Conservation (phyloP, 2,113 vertebrate genomes). For the Syngnathus typhle region DNA sequence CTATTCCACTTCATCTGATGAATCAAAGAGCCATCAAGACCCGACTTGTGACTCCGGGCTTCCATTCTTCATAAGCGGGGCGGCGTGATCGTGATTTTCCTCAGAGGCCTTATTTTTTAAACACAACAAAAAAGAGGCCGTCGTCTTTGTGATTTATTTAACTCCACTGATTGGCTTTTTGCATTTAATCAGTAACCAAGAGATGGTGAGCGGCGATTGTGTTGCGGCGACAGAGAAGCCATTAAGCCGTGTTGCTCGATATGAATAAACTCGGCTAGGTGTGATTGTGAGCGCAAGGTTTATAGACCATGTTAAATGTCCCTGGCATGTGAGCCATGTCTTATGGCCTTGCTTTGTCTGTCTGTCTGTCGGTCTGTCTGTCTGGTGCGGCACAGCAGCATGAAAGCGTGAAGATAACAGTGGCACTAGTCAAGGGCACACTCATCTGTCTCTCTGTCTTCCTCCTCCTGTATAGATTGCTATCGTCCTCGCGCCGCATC, state of each 20-base stretch:
- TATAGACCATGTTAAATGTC: constrained; percentile 52
- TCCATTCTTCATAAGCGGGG: constrained; percentile 37
- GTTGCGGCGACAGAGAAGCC: constrained; percentile 32
- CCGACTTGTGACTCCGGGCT: constrained; percentile 21
- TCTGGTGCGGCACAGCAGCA: constrained; percentile 38
- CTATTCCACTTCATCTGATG: constrained; percentile 39
- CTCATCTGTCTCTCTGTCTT: constrained; percentile 33
- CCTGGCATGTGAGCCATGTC: constrained; percentile 46
- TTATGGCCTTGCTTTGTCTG: constrained; percentile 22
- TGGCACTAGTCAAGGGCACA: constrained; percentile 48
- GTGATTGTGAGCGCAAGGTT: constrained; percentile 34
- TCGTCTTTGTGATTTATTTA: constrained; percentile 34
- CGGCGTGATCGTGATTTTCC: constrained; percentile 11
- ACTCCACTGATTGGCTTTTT: constrained; percentile 12
- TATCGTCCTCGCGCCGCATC: constrained; percentile 12
- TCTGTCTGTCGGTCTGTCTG: constrained; percentile 25
- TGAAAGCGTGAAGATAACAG: constrained; percentile 52
- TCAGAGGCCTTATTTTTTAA: not conserved
- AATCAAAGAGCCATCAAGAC: constrained; percentile 25
- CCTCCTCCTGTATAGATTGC: constrained; percentile 30
- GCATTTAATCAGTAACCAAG: constrained; percentile 33
- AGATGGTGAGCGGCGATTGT: constrained; percentile 8
- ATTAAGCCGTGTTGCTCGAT: constrained; percentile 20
- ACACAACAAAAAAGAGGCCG: constrained; percentile 29
- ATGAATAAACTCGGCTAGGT: constrained; percentile 26